These are phyloP conservation scores for Notoglanidium macrostoma DNA, from an alignment of 2,797 vertebrate species.

Conservation along the genomic window DNA sequence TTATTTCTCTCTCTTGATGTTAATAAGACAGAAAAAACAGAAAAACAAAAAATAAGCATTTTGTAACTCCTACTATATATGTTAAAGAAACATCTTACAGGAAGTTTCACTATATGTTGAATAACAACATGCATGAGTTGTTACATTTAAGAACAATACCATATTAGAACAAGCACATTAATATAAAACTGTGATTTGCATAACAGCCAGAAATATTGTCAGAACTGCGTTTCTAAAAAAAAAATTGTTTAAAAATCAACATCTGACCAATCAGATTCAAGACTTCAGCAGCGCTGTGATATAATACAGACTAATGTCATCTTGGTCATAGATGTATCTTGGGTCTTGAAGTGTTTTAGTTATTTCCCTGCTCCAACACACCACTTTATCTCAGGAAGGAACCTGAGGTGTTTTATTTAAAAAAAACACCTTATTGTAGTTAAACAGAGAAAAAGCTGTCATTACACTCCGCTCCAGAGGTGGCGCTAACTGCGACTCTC, in stretches of 20 bases:
- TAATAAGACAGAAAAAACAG: no score
- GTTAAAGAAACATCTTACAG: no score
- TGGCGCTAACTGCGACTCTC: neutral
- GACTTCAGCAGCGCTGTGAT: neutral
- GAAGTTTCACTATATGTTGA: no score
- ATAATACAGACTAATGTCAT: neutral
- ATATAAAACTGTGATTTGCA: neutral
- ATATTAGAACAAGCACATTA: neutral
- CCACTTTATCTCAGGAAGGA: neutral
- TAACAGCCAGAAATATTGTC: no score
- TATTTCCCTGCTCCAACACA: neutral
- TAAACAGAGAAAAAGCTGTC: neutral
- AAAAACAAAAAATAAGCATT: no score
- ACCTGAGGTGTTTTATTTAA: neutral
- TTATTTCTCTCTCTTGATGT: no score
- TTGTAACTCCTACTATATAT: no score
- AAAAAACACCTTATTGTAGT: neutral
- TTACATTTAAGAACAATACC: neutral
- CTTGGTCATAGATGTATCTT: neutral
- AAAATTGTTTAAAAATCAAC: no score
- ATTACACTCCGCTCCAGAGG: conserved; percentile 20
- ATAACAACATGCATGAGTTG: neutral
- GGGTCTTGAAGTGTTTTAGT: neutral
- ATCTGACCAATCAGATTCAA: neutral
- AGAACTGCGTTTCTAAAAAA: no score